Percentiles rank a stretch among this genome's conserved stretches.
Evolutionary conservation across 2,113 vertebrate species (phyloP).

Genomic region (Syngnathus scovelli): DNA sequence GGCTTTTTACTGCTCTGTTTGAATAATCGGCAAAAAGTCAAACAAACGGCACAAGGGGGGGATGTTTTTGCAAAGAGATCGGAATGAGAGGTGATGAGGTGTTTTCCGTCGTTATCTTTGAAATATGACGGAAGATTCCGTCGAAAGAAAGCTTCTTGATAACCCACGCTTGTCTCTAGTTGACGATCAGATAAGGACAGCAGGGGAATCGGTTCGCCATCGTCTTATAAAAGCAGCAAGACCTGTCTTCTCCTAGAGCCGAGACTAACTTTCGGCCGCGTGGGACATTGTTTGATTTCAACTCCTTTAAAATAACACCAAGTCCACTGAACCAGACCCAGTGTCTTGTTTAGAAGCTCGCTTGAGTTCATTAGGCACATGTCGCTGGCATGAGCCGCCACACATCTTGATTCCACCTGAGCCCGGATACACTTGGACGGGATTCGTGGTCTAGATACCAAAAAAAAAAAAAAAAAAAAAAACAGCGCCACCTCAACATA

Average conservation of each 20-base stretch:
- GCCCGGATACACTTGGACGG: constrained; percentile 32
- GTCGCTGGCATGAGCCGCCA: constrained; percentile 28
- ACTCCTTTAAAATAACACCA: constrained; percentile 18
- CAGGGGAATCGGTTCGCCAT: background rate
- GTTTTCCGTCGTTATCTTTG: constrained; percentile 30
- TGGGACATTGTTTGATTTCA: constrained; percentile 3
- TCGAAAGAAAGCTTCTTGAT: background rate
- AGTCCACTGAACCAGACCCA: constrained; percentile 7
- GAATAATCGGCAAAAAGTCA: constrained; percentile 67
- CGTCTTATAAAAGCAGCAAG: background rate
- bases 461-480: constrained; percentile 35
- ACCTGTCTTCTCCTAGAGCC: background rate
- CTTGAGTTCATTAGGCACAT: constrained; percentile 33
- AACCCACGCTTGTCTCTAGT: background rate
- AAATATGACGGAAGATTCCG: constrained; percentile 18
- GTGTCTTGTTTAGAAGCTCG: constrained; percentile 22
- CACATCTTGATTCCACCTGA: constrained; percentile 72
- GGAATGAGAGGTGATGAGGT: constrained; percentile 58
- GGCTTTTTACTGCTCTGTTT: constrained; percentile 61
- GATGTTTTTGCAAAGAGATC: constrained; percentile 56
- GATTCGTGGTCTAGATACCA: constrained; percentile 33
- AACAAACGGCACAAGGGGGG: constrained; percentile 61
- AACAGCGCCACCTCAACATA: constrained; percentile 45
- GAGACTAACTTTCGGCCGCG: background rate
- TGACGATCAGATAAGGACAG: background rate